Conservation (phyloP, 2,797 vertebrate species). For the Ceryle rudis region DNA sequence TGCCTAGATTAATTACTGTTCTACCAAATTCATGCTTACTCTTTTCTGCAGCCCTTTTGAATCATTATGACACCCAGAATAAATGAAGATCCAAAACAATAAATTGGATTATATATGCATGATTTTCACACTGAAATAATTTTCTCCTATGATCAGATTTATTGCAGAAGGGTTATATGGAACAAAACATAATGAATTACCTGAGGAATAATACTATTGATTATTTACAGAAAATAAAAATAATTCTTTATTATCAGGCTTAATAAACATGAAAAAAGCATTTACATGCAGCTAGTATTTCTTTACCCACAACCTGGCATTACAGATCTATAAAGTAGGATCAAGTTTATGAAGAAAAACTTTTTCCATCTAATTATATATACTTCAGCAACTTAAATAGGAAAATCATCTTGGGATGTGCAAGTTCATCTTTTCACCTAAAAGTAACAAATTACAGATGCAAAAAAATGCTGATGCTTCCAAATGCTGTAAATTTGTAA, state of each 20-base stretch:
- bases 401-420: background rate
- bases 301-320: background rate
- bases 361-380: background rate
- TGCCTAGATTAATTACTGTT: background rate
- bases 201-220: background rate
- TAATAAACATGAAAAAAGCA: background rate
- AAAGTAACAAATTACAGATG: conserved; percentile 12
- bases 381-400: background rate
- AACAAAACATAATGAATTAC: background rate
- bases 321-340: background rate
- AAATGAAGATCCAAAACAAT: background rate
- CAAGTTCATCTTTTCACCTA: background rate
- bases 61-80: background rate
- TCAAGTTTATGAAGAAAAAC: conserved; percentile 18
- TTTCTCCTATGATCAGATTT: background rate
- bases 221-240: conserved; percentile 6
- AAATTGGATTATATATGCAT: background rate
- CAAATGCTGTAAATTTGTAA: conserved; percentile 9
- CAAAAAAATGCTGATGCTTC: conserved; percentile 25
- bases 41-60: background rate
- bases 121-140: background rate
- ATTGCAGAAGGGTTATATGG: background rate
- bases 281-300: background rate
- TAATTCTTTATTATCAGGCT: background rate
- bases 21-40: background rate